A percentile compares a stretch with the other conserved stretches of the same genome.
Conservation (phyloP, 2,888 invertebrate genomes). For the Drymonia ruficornis region DNA sequence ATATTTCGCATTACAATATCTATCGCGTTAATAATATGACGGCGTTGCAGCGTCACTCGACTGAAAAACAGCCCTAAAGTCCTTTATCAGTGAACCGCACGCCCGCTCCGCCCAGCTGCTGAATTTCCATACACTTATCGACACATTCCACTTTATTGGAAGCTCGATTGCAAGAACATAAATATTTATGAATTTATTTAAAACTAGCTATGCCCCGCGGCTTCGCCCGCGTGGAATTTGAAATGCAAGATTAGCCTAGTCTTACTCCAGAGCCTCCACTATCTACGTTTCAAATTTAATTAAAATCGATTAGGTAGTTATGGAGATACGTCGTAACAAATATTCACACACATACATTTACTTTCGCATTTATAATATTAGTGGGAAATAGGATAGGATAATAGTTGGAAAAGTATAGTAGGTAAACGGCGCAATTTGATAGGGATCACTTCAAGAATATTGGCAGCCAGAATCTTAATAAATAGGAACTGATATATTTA, state of each 20-base stretch:
- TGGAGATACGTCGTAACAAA: no score
- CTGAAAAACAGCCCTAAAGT: constrained; percentile 69
- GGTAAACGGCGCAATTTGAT: constrained; percentile 3
- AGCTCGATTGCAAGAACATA: constrained; percentile 47
- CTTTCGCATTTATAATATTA: no score
- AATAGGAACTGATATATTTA: no score
- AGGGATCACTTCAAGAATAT: background rate
- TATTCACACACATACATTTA: no score
- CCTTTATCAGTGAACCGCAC: constrained; percentile 68
- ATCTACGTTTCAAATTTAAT: no score
- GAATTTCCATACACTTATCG: constrained; percentile 70
- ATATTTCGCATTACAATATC: constrained; percentile 37
- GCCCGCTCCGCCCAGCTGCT: constrained; percentile 54
- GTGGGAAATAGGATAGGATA: no score
- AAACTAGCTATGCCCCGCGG: no score
- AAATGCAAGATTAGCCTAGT: no score
- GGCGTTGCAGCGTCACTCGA: constrained; percentile 50
- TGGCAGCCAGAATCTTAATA: no score
- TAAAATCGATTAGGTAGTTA: no score
- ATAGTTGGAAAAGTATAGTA: constrained; percentile 18
- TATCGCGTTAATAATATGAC: constrained; percentile 56
- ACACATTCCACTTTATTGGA: constrained; percentile 55
- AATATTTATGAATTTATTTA: constrained; percentile 49
- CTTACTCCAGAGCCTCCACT: no score
- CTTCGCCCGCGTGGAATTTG: no score